These are phyloP conservation scores for Doris montereyensis DNA, from an alignment of 2,888 invertebrate species.

Conservation along the genomic window DNA sequence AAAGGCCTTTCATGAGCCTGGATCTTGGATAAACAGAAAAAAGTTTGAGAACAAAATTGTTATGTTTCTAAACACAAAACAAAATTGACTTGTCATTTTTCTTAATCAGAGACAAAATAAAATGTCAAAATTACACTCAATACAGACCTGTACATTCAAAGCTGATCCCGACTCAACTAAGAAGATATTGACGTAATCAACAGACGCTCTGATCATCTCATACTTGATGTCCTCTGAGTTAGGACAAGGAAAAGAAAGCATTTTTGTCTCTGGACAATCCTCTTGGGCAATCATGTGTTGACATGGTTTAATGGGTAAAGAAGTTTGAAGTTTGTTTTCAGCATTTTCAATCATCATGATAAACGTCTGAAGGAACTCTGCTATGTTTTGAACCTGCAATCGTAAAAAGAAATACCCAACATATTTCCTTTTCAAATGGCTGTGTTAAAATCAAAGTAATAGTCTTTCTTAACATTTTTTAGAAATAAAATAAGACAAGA, in stretches of 20 bases:
- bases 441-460: no score
- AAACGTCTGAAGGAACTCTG: conserved; percentile 91
- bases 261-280: conserved; percentile 75
- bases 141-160: conserved; percentile 84
- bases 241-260: conserved; percentile 81
- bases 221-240: conserved; percentile 91
- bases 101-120: no score
- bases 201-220: conserved; percentile 83
- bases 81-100: no score
- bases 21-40: no score
- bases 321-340: conserved; percentile 91
- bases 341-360: conserved; percentile 87
- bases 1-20: no score
- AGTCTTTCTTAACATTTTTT: no score
- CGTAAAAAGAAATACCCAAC: not conserved
- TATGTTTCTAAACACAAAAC: no score
- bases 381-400: conserved; percentile 82
- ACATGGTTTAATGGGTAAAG: conserved; percentile 78
- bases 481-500: not conserved
- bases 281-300: conserved; percentile 77
- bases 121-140: no score
- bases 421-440: no score
- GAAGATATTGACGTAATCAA: conserved; percentile 83
- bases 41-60: no score
- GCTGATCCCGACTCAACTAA: conserved; percentile 91